Conservation (phyloP, 53 echinoderm and acorn worm genomes). For the Paelopatides confundens region DNA sequence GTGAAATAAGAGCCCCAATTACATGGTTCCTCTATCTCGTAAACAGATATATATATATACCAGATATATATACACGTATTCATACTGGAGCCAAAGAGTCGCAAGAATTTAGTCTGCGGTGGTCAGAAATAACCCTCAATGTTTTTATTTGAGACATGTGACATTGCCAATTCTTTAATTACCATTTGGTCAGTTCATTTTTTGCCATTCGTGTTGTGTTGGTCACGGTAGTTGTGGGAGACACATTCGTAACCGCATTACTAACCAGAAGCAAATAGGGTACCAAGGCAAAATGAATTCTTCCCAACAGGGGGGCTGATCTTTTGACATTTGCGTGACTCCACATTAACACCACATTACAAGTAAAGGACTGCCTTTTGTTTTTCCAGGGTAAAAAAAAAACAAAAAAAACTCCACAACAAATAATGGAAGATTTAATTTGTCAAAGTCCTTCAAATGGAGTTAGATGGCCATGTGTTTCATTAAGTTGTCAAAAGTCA, state of each 20-base stretch:
- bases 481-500: slow-evolving; percentile 33
- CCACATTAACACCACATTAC: neutral
- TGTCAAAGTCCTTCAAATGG: slow-evolving; percentile 16
- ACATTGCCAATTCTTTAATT: slow-evolving; percentile 1
- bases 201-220: neutral
- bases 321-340: slow-evolving; percentile 43
- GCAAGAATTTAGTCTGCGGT: neutral
- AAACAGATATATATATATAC: neutral
- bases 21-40: neutral
- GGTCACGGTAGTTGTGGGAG: slow-evolving; percentile 30
- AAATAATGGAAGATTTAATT: neutral
- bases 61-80: neutral
- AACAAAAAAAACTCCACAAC: neutral
- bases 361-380: slow-evolving; percentile 15
- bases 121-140: slow-evolving; percentile 1
- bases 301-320: slow-evolving; percentile 12
- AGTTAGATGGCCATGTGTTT: slow-evolving; percentile 29
- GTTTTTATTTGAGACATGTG: neutral
- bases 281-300: slow-evolving; percentile 32
- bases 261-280: slow-evolving; percentile 24
- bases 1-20: too few species aligned
- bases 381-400: slow-evolving; percentile 17
- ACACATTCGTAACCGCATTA: slow-evolving; percentile 24
- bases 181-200: slow-evolving; percentile 22
- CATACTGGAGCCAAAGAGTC: slow-evolving; percentile 14